Conservation (phyloP, 2,113 vertebrate species). For the Serinus canaria region DNA sequence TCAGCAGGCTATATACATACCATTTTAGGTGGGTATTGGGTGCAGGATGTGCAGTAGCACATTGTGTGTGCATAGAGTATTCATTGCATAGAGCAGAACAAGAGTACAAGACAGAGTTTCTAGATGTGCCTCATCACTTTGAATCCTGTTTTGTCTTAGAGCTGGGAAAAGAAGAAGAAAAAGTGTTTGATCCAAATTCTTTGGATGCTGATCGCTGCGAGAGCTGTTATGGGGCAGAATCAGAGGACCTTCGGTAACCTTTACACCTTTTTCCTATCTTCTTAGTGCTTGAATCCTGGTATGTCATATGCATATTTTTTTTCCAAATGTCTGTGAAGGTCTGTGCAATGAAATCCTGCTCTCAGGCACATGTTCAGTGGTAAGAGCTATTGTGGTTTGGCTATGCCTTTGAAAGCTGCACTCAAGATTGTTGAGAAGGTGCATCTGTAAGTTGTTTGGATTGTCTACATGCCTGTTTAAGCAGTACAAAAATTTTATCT, state of each 20-base stretch:
- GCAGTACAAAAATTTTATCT: not conserved
- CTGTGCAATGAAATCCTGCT: not conserved
- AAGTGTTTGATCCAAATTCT: constrained; percentile 84
- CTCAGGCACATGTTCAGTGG: not conserved
- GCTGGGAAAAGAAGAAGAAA: constrained; percentile 84
- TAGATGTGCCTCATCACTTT: not conserved
- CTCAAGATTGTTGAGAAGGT: not conserved
- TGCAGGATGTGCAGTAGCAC: not conserved
- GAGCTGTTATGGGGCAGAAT: constrained; percentile 97
- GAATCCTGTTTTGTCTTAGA: constrained; percentile 73
- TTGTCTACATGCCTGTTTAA: not conserved
- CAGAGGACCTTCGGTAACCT: constrained; percentile 89
- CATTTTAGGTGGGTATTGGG: not conserved
- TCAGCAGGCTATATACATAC: not conserved
- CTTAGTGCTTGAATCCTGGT: not conserved
- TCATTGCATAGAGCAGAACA: not conserved
- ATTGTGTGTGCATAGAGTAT: not conserved
- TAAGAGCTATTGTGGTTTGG: constrained; percentile 25
- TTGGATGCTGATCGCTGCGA: constrained; percentile 92
- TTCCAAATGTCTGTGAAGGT: not conserved
- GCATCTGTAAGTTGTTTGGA: not conserved
- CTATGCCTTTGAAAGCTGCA: not conserved
- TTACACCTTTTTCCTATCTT: not conserved
- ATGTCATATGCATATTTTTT: not conserved
- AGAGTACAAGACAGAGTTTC: not conserved